These are phyloP conservation scores for Gulo gulo DNA, from an alignment of 2,113 vertebrate genomes.

Conservation along the genomic window DNA sequence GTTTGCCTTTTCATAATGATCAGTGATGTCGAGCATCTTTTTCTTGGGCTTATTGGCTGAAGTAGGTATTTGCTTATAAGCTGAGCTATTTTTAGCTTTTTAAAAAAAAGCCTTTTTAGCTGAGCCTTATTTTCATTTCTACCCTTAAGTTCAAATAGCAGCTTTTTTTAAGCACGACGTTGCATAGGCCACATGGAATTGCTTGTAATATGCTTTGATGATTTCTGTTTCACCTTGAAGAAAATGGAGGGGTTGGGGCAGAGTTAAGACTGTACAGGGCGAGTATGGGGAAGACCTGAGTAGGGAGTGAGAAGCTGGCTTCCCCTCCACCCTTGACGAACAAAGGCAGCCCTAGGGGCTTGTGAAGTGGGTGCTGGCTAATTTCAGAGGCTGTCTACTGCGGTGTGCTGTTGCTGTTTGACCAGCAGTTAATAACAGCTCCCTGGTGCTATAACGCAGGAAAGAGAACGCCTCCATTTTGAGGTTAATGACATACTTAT, in stretches of 20 bases:
- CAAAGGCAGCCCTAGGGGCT: background rate
- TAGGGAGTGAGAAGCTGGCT: background rate
- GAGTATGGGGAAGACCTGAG: background rate
- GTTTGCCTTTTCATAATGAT: background rate
- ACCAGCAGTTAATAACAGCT: background rate
- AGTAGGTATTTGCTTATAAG: background rate
- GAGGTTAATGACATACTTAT: slow-evolving; percentile 1
- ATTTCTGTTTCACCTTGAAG: background rate
- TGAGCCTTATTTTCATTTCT: background rate
- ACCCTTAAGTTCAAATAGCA: background rate
- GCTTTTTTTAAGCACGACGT: background rate
- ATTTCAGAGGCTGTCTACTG: background rate
- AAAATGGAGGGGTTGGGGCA: background rate
- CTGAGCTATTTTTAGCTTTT: background rate
- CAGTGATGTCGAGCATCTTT: background rate
- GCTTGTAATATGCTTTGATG: background rate
- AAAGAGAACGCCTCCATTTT: background rate
- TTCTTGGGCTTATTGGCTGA: background rate
- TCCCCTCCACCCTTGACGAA: background rate
- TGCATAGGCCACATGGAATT: background rate
- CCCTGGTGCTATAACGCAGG: background rate
- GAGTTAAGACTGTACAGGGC: background rate
- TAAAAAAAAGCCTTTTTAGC: background rate
- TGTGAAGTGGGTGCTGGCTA: background rate
- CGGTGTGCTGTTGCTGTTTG: background rate